These are phyloP conservation scores for Nothobranchius kuhntae DNA, from an alignment of 2,113 vertebrate species.

Conservation along the genomic window DNA sequence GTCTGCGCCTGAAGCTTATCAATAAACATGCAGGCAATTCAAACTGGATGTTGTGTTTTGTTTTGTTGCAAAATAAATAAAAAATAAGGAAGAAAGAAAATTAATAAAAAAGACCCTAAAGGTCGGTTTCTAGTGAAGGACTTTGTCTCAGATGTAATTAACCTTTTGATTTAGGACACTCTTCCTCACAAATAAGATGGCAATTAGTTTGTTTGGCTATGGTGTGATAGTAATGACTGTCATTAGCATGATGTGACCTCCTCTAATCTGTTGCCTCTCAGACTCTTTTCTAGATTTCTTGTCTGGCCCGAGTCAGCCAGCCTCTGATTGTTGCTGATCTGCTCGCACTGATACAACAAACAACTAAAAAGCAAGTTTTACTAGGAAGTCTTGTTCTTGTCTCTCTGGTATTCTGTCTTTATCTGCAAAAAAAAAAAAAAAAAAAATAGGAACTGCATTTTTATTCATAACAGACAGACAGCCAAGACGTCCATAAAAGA, in stretches of 20 bases:
- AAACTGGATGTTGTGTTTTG: slow-evolving; percentile 84
- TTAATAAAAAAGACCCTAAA: slow-evolving; percentile 50
- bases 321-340: slow-evolving; percentile 53
- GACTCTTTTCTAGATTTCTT: slow-evolving; percentile 49
- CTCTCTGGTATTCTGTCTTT: slow-evolving; percentile 31
- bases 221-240: slow-evolving; percentile 81
- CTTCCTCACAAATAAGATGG: slow-evolving; percentile 70
- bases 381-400: slow-evolving; percentile 37
- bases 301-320: slow-evolving; percentile 34
- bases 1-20: slow-evolving; percentile 94
- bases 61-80: slow-evolving; percentile 59
- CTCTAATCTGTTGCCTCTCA: slow-evolving; percentile 71
- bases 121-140: slow-evolving; percentile 82
- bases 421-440: slow-evolving; percentile 39
- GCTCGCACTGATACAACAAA: slow-evolving; percentile 32
- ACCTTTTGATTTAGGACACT: slow-evolving; percentile 78
- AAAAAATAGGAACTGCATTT: slow-evolving; percentile 9
- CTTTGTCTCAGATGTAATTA: slow-evolving; percentile 83
- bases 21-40: slow-evolving; percentile 86
- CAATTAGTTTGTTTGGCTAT: slow-evolving; percentile 82
- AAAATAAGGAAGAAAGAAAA: slow-evolving; percentile 13
- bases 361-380: slow-evolving; percentile 23
- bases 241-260: slow-evolving; percentile 79
- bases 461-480: slow-evolving; percentile 19
- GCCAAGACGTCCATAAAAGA: slow-evolving; percentile 22